Percentiles rank a stretch among this genome's conserved stretches.
Evolutionary conservation across 1,140 invertebrate genomes (phyloP).

Genomic region (Frieseomelitta varia): DNA sequence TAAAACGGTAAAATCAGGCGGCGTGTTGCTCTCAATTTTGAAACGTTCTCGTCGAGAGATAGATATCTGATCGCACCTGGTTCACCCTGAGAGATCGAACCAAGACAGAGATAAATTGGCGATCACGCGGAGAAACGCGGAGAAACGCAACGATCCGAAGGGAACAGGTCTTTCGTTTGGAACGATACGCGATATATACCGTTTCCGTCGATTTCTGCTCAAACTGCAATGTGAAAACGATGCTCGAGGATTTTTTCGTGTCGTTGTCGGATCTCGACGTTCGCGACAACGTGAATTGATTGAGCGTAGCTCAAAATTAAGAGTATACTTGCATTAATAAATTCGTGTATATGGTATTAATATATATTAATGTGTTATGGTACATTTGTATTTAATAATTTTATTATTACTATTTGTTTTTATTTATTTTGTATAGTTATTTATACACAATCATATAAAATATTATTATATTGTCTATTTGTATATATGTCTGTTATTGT

Average conservation of each 20-base stretch:
- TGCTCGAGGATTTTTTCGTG: not conserved
- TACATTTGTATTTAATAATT: no score
- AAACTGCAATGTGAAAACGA: not conserved
- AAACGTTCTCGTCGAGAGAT: not conserved
- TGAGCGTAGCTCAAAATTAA: no score
- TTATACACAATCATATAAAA: no score
- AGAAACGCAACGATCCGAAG: not conserved
- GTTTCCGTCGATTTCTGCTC: not conserved
- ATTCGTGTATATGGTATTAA: no score
- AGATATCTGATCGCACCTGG: conserved; percentile 17
- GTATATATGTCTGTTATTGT: no score
- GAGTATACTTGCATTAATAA: no score
- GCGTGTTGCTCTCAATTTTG: conserved; percentile 11
- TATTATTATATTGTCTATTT: no score
- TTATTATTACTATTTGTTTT: no score
- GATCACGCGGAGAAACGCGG: conserved; percentile 3
- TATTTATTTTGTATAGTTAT: no score
- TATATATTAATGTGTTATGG: no score
- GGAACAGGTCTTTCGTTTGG: not conserved
- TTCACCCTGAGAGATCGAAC: conserved; percentile 15
- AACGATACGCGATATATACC: no score
- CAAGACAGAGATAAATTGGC: conserved; percentile 18
- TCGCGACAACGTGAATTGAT: not conserved
- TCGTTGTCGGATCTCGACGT: not conserved
- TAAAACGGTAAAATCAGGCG: not conserved